These are phyloP conservation scores for Ferrisia virgata DNA, from an alignment of 2,888 invertebrate genomes.

Conservation along the genomic window DNA sequence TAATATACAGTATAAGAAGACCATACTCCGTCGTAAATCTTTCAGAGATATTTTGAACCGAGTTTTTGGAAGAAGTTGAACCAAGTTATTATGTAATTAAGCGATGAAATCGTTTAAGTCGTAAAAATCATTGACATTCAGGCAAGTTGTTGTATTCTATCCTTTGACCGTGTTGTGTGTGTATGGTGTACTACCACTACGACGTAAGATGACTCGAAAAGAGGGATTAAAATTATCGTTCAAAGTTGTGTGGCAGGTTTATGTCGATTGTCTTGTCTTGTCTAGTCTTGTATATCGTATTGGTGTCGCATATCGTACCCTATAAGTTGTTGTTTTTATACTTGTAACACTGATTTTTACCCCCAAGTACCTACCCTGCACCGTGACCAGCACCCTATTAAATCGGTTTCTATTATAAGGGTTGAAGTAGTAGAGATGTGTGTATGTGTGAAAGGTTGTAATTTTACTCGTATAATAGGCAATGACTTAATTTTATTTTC, in stretches of 20 bases:
- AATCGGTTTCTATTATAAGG: not conserved
- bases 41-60: not conserved
- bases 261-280: not conserved
- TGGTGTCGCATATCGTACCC: no score
- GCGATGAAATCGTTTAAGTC: conserved; percentile 16
- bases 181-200: not conserved
- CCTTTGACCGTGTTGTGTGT: not conserved
- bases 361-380: no score
- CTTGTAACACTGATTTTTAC: not conserved
- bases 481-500: not conserved
- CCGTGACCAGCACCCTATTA: not conserved
- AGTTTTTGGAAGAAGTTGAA: not conserved
- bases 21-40: not conserved
- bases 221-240: not conserved
- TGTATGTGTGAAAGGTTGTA: not conserved
- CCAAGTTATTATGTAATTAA: not conserved
- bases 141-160: no score
- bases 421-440: not conserved
- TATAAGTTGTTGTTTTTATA: not conserved
- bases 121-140: not conserved
- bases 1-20: no score
- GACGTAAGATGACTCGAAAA: not conserved
- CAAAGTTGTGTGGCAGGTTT: not conserved
- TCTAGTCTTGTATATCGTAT: no score
- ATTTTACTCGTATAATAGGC: not conserved